A percentile compares a stretch with the other conserved stretches of the same genome.
phyloP scores from a whole-genome alignment of 1,140 invertebrate genomes.

The Megalonaias nervosa region DNA sequence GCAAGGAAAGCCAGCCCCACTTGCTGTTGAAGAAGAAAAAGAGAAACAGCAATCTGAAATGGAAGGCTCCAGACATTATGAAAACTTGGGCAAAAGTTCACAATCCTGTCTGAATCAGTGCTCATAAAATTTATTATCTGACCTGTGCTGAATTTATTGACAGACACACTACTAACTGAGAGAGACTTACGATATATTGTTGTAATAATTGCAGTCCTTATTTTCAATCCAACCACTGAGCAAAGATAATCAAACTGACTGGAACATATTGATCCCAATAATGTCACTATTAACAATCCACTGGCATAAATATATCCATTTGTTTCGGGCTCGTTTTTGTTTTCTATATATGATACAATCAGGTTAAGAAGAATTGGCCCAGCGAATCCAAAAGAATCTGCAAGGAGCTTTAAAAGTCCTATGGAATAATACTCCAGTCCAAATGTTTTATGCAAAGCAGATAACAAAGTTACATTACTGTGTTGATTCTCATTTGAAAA shows the following conservation, averaged over 20 bases:
- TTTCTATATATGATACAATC: slow-evolving; percentile 87
- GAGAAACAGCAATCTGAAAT: slow-evolving; percentile 77
- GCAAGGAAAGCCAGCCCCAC: slow-evolving; percentile 92
- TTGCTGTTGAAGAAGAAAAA: slow-evolving; percentile 78
- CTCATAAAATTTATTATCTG: slow-evolving; percentile 98
- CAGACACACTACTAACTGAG: slow-evolving; percentile 53
- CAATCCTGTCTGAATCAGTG: slow-evolving; percentile 94
- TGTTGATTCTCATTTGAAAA: slow-evolving; percentile 8
- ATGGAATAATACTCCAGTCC: slow-evolving; percentile 90
- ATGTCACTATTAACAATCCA: slow-evolving; percentile 75
- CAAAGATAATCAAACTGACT: slow-evolving; percentile 95
- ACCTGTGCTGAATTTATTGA: slow-evolving; percentile 79
- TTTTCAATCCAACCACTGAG: slow-evolving; percentile 87
- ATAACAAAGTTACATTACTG: slow-evolving; percentile 75
- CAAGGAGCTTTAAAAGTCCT: slow-evolving; percentile 88
- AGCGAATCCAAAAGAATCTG: slow-evolving; percentile 88
- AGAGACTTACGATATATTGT: slow-evolving; percentile 89
- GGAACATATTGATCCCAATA: slow-evolving; percentile 82
- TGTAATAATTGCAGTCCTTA: slow-evolving; percentile 86
- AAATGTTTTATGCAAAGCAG: slow-evolving; percentile 86
- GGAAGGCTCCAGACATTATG: slow-evolving; percentile 98
- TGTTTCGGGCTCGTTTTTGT: slow-evolving; percentile 77
- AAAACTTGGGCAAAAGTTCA: slow-evolving; percentile 96
- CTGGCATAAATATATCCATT: slow-evolving; percentile 86
- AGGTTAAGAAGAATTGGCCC: slow-evolving; percentile 90